Base-by-base conservation (phyloP, 2,888 invertebrate species). In the Cristatella mucedo region DNA sequence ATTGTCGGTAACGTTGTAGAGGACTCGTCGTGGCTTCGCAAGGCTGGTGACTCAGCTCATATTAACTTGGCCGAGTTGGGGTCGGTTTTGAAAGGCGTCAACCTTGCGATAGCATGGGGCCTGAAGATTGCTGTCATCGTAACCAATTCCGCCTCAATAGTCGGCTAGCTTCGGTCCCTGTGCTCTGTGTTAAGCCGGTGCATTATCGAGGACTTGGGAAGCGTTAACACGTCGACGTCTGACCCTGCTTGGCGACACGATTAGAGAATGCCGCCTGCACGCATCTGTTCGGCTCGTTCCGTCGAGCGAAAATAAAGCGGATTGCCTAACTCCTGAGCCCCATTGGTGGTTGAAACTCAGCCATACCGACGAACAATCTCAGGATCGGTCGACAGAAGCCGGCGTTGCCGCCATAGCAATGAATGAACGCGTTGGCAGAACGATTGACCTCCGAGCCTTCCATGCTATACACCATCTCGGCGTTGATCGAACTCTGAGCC, bases 1-100 rank as follows among this genome's bases (percentile, higher is more conserved):
- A 18, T 40, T 7, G 6, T 18, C 19, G 41, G 40, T 4, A 5
- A 40, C 13, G 21, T 40, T 11, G 37, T 41, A 4, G 41, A 40
- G 29, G 41, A 40, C 37, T 39, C 40, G 3, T 13, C 40, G 3
- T 40, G 41, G 41, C 18, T 40, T 5, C 11, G 41, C 21, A 40
- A 40, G 18, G 22, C 5, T 4, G 19, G 11, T 13, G 37, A 38
- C 7, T n/a, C 37, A 13, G n/a, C n/a, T n/a, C n/a, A 11, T 21
- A 18, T 29, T 13, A 40, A 15, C 15, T 7, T 40, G 5, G 41
- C 41, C n/a, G 41, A 40, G 40, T 21, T 40, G 2, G 38, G 41
- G 21, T 19, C 41, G 15, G 16, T 40, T 11, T 2, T 13, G 9
- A 40, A 41, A 15, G n/a, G 39, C 3, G 11, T 40, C 18, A 40